Evolutionary conservation across 2,113 vertebrate genomes (phyloP).

Genomic region (Callionymus lyra): DNA sequence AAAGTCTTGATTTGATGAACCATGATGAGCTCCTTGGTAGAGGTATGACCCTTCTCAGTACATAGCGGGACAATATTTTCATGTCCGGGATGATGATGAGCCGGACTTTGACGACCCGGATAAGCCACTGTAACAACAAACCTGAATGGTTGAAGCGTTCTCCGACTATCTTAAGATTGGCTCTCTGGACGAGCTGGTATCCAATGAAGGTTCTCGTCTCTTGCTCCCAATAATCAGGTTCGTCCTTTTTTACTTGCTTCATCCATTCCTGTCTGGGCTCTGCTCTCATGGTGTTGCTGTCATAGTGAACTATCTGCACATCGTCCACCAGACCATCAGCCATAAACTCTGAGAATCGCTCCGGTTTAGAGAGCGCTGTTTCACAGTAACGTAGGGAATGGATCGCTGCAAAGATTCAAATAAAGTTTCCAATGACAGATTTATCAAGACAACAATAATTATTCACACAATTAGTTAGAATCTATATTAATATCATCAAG

Average conservation of each 20-base stretch:
- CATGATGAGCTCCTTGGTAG: too few species aligned
- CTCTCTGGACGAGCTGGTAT: slow-evolving; percentile 7
- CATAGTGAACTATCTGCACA: slow-evolving; percentile 18
- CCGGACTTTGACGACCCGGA: too few species aligned
- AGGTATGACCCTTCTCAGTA: too few species aligned
- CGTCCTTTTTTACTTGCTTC: neutral
- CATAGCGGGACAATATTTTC: too few species aligned
- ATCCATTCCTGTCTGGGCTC: slow-evolving; percentile 22
- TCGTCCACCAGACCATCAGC: slow-evolving; percentile 15
- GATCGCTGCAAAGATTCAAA: slow-evolving; percentile 18
- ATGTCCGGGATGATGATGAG: too few species aligned
- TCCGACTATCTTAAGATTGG: slow-evolving; percentile 7
- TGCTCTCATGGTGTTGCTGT: slow-evolving; percentile 18
- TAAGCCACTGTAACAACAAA: too few species aligned
- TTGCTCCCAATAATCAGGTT: slow-evolving; percentile 8
- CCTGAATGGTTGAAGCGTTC: slow-evolving; percentile 26
- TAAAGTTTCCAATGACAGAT: too few species aligned
- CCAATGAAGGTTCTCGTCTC: neutral
- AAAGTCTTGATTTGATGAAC: too few species aligned
- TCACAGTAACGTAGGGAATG: slow-evolving; percentile 24
- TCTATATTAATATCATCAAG: too few species aligned
- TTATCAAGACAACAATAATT: too few species aligned
- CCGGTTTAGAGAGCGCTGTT: slow-evolving; percentile 17
- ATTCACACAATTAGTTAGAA: too few species aligned
- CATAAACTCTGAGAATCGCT: slow-evolving; percentile 33